Percentiles rank a stretch among this genome's conserved stretches.
These are phyloP conservation scores for Temnothorax ravouxi DNA, from an alignment of 2,888 invertebrate genomes.

Conservation along the genomic window DNA sequence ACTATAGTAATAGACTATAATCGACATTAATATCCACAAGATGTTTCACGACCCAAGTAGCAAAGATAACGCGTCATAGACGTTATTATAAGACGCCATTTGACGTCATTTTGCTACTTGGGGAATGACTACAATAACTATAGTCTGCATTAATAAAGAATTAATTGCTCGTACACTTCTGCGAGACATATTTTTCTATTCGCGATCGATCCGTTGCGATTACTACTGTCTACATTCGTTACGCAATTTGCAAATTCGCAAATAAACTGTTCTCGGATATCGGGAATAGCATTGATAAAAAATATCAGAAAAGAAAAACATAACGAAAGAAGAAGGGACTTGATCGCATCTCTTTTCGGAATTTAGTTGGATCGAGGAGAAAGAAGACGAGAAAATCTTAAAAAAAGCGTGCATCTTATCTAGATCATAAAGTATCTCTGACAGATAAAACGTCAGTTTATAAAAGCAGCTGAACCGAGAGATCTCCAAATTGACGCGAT, in stretches of 20 bases:
- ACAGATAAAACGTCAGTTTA: background rate
- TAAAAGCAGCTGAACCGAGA: background rate
- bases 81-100: no score
- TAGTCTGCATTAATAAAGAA: background rate
- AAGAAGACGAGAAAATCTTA: background rate
- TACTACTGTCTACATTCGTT: background rate
- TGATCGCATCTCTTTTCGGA: background rate
- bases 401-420: background rate
- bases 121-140: background rate
- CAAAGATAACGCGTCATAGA: no score
- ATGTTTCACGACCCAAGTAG: background rate
- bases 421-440: background rate
- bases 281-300: background rate
- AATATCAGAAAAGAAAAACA: background rate
- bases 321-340: background rate
- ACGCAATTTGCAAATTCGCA: background rate
- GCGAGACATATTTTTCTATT: background rate
- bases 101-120: no score
- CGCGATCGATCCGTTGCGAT: background rate
- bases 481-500: background rate
- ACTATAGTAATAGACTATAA: background rate
- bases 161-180: background rate
- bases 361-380: background rate
- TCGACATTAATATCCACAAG: background rate
- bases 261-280: slow-evolving; percentile 1